These are phyloP conservation scores for Lasioglossum leucozonium DNA, from an alignment of 2,888 invertebrate species.

Conservation along the genomic window DNA sequence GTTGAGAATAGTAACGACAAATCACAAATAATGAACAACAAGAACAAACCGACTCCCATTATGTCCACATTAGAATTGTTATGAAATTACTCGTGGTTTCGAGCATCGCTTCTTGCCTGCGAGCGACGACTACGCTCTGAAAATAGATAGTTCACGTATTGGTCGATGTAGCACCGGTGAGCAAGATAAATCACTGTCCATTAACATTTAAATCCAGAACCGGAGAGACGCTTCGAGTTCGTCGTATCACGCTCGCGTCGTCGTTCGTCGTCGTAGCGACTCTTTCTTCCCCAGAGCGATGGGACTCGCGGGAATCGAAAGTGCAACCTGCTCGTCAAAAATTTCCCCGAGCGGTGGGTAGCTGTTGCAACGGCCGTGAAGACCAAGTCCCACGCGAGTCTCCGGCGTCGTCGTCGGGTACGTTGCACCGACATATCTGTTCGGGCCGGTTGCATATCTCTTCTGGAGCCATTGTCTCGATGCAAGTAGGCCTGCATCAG, in stretches of 20 bases:
- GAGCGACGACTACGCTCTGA: not conserved
- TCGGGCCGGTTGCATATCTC: conserved; percentile 67
- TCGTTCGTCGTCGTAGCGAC: not conserved
- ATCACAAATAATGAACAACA: not conserved
- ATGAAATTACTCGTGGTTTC: not conserved
- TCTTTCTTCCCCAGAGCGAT: not conserved
- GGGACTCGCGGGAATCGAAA: conserved; percentile 39
- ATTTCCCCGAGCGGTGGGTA: conserved; percentile 56
- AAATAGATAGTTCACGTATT: not conserved
- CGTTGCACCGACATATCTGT: conserved; percentile 66
- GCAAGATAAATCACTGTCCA: conserved; percentile 4
- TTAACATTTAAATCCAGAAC: conserved; percentile 15
- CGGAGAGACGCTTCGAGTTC: not conserved
- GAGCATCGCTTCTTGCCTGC: not conserved
- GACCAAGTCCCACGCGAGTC: conserved; percentile 69
- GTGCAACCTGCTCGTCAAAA: conserved; percentile 66
- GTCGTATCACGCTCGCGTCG: not conserved
- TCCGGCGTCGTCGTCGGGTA: conserved; percentile 39
- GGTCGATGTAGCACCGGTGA: not conserved
- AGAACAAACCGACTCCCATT: not conserved
- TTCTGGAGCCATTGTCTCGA: conserved; percentile 61
- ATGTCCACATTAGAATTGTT: not conserved
- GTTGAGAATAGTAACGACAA: not conserved
- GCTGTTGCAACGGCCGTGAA: conserved; percentile 66
- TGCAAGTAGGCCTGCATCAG: conserved; percentile 69